These are phyloP conservation scores for Chauna torquata DNA, from an alignment of 2,113 vertebrate species.

Conservation along the genomic window DNA sequence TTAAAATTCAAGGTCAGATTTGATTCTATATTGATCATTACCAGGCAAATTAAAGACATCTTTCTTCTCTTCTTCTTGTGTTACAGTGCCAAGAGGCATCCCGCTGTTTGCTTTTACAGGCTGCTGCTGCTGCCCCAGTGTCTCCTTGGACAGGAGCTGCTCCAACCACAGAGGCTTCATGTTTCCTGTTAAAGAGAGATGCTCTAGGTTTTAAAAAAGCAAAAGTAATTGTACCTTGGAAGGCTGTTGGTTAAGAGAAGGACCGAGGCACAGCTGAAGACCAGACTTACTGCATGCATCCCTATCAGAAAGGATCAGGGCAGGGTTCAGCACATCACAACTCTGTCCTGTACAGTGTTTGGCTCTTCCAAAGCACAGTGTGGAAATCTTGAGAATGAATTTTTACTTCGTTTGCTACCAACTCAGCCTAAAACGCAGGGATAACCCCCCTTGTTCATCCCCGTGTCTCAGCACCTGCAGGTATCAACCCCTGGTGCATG, in stretches of 20 bases:
- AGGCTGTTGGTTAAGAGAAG: neutral
- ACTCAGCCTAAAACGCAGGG: neutral
- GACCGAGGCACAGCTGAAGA: neutral
- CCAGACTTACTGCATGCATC: neutral
- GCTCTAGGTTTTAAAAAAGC: neutral
- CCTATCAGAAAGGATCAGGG: neutral
- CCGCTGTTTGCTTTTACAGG: neutral
- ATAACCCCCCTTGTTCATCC: neutral
- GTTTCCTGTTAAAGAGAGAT: neutral
- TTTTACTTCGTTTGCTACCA: neutral
- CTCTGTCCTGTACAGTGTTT: neutral
- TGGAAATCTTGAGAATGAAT: neutral
- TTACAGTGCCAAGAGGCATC: constrained; percentile 31
- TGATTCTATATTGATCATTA: constrained; percentile 59
- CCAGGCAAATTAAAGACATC: constrained; percentile 70
- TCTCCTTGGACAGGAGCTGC: neutral
- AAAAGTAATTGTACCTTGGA: neutral
- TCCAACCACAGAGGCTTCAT: neutral
- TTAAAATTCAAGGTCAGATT: constrained; percentile 58
- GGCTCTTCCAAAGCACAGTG: neutral
- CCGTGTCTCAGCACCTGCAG: neutral
- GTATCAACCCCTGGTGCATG: accelerated
- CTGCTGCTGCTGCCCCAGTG: constrained; percentile 4
- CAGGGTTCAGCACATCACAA: neutral
- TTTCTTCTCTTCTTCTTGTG: constrained; percentile 46